Percentiles rank a stretch among this genome's conserved stretches.
Conservation (phyloP, 2,797 vertebrate genomes). For the Rhinella marina region DNA sequence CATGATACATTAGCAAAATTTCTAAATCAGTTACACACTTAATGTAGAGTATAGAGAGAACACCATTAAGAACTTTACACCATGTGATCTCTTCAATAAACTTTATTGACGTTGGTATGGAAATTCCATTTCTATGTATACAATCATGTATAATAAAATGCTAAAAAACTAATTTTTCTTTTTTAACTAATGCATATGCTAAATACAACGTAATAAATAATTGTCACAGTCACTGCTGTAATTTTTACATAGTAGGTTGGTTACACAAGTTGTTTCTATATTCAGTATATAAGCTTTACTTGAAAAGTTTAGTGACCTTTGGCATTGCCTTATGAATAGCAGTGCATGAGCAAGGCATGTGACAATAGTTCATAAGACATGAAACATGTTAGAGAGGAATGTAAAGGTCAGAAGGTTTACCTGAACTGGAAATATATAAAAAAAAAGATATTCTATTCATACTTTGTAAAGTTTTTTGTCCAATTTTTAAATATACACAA, state of each 20-base stretch:
- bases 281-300: neutral
- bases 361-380: conserved; percentile 38
- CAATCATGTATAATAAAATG: neutral
- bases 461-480: neutral
- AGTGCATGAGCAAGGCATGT: conserved; percentile 50
- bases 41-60: too few species aligned
- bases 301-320: conserved; percentile 62
- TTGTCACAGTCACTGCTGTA: neutral
- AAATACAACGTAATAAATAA: neutral
- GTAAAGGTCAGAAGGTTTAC: neutral
- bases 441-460: neutral
- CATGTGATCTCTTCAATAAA: too few species aligned
- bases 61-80: too few species aligned
- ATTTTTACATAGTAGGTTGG: neutral
- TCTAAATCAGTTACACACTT: too few species aligned
- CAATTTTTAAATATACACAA: too few species aligned
- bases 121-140: neutral
- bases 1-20: too few species aligned
- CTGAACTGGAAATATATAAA: neutral
- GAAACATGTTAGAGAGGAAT: neutral
- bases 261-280: neutral
- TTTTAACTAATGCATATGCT: neutral
- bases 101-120: too few species aligned
- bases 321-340: conserved; percentile 59
- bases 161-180: neutral